Percentiles rank a stretch among this genome's conserved stretches.
phyloP scores from a whole-genome alignment of 2,113 vertebrate genomes.

The Oreochromis spilurus region DNA sequence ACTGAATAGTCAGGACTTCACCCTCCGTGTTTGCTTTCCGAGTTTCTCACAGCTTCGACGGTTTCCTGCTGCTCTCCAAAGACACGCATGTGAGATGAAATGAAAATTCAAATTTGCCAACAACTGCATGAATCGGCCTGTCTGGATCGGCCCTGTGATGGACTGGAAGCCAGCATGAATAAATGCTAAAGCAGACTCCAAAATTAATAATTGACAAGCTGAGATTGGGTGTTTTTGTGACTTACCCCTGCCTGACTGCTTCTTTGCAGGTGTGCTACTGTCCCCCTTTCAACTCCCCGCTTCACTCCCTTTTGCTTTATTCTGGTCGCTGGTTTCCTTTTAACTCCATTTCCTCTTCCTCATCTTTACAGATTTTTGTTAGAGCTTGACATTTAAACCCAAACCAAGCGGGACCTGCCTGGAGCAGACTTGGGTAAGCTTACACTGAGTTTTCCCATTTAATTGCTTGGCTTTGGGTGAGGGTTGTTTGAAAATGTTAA shows the following conservation, averaged over 20 bases:
- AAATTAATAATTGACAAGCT: conserved; percentile 53
- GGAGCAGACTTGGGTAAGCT: conserved; percentile 1
- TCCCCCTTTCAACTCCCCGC: not conserved
- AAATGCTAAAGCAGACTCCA: conserved; percentile 27
- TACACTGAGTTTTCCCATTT: conserved; percentile 6
- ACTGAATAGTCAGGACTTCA: not conserved
- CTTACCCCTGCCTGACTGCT: not conserved
- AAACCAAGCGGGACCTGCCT: conserved; percentile 15
- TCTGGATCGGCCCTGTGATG: not conserved
- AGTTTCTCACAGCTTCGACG: not conserved
- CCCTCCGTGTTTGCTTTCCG: not conserved
- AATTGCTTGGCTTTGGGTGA: conserved; percentile 42
- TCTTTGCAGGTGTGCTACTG: not conserved
- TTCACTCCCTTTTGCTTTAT: conserved; percentile 2
- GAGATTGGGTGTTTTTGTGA: conserved; percentile 36
- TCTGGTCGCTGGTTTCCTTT: conserved; percentile 1
- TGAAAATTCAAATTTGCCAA: conserved; percentile 9
- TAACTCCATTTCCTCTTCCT: conserved; percentile 17
- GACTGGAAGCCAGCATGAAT: conserved; percentile 19
- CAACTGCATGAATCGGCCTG: not conserved
- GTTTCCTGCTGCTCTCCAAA: conserved; percentile 2
- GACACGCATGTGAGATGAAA: conserved; percentile 13
- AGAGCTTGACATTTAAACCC: conserved; percentile 45
- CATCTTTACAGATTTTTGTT: conserved; percentile 22
- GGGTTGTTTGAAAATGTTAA: conserved; percentile 41